Percentiles rank a stretch among this genome's conserved stretches.
These are phyloP conservation scores for Eulemur rufifrons DNA, from an alignment of 2,113 vertebrate genomes.

Conservation along the genomic window DNA sequence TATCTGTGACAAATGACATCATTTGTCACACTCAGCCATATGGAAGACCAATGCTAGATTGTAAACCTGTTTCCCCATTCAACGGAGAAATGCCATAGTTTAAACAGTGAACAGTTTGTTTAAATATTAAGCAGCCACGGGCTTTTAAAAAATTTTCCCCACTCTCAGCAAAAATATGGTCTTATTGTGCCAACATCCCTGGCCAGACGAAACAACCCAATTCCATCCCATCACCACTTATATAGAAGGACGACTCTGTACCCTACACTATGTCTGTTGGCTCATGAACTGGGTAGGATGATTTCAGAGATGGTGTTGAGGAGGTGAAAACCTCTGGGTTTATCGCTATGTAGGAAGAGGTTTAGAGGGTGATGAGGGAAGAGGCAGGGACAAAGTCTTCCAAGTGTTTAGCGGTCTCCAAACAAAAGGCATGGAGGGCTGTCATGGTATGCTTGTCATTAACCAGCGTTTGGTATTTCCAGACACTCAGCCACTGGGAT, in stretches of 20 bases:
- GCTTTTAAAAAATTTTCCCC: constrained; percentile 43
- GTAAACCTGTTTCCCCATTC: neutral
- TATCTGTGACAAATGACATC: constrained; percentile 67
- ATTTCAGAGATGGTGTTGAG: neutral
- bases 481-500: neutral
- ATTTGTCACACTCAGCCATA: constrained; percentile 69
- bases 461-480: neutral
- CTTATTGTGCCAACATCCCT: constrained; percentile 35
- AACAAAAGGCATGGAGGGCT: neutral
- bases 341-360: neutral
- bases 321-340: neutral
- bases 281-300: neutral
- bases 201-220: constrained; percentile 27
- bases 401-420: neutral
- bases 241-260: neutral
- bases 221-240: neutral
- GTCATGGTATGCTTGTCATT: neutral
- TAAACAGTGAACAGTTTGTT: constrained; percentile 66
- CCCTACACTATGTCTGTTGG: neutral
- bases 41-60: constrained; percentile 57
- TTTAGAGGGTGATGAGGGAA: neutral
- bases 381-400: neutral
- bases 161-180: constrained; percentile 1
- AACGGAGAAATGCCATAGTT: constrained; percentile 44
- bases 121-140: constrained; percentile 62